Evolutionary conservation across 2,888 invertebrate species (phyloP).

Genomic region (Hirtodrosophila confusa): DNA sequence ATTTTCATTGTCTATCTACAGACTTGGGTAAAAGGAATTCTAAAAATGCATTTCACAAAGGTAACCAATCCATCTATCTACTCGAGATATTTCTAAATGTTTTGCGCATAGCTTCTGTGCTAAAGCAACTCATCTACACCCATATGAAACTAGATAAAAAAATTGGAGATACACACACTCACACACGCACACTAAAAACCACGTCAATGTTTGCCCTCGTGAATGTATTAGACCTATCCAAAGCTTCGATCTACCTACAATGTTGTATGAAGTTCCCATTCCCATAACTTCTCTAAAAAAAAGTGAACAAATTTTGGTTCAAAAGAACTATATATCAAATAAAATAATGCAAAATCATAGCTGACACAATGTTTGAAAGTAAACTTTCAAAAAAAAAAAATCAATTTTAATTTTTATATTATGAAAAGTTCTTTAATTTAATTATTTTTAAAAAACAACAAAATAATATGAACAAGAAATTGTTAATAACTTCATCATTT

Average conservation of each 20-base stretch:
- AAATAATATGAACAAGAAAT: constrained; percentile 48
- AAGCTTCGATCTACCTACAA: constrained; percentile 40
- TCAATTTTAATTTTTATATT: constrained; percentile 36
- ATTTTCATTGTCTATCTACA: constrained; percentile 71
- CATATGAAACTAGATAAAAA: constrained; percentile 17
- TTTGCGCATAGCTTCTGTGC: constrained; percentile 65
- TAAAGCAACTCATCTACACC: constrained; percentile 49
- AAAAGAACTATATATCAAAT: constrained; percentile 19
- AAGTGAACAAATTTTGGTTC: constrained; percentile 48
- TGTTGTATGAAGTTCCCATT: constrained; percentile 32
- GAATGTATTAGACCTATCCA: constrained; percentile 42
- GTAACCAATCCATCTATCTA: constrained; percentile 53
- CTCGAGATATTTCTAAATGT: constrained; percentile 29
- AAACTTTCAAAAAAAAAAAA: constrained; percentile 36
- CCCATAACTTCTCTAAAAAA: constrained; percentile 32
- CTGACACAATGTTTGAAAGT: constrained; percentile 84
- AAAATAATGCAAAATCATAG: constrained; percentile 81
- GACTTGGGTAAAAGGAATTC: constrained; percentile 64
- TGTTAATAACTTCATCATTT: constrained; percentile 71
- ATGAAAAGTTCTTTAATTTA: constrained; percentile 39
- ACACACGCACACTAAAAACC: constrained; percentile 25
- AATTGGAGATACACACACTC: constrained; percentile 22
- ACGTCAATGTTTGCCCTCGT: constrained; percentile 54
- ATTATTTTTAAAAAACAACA: constrained; percentile 38
- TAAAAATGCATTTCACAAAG: constrained; percentile 65